These are phyloP conservation scores for Halichoerus grypus DNA, from an alignment of 2,113 vertebrate species.

Conservation along the genomic window DNA sequence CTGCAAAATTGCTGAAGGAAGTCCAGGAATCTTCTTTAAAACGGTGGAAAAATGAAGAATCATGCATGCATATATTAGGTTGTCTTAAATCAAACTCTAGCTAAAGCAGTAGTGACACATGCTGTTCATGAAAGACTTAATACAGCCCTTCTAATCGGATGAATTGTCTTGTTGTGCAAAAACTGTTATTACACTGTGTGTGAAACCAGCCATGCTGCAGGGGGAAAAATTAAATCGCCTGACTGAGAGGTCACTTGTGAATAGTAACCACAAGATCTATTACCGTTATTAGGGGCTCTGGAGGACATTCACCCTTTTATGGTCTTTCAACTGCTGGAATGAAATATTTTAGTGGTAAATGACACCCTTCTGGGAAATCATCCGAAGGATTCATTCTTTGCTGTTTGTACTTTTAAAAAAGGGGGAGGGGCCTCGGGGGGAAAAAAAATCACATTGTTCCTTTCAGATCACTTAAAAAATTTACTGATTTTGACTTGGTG, in stretches of 20 bases:
- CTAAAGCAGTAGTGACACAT: conserved; percentile 64
- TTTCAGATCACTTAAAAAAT: conserved; percentile 49
- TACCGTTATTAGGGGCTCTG: conserved; percentile 84
- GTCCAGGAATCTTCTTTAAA: conserved; percentile 65
- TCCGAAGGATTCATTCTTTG: conserved; percentile 72
- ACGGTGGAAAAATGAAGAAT: conserved; percentile 38
- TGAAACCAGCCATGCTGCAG: conserved; percentile 82
- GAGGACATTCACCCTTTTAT: conserved; percentile 83
- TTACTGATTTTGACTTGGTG: conserved; percentile 62
- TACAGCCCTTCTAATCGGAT: conserved; percentile 78
- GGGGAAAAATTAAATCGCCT: conserved; percentile 84
- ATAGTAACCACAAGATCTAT: conserved; percentile 84
- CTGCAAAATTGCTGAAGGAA: conserved; percentile 63
- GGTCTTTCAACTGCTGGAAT: conserved; percentile 83
- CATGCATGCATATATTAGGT: conserved; percentile 30
- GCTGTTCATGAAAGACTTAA: conserved; percentile 78
- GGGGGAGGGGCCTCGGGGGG: neutral
- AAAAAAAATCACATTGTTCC: neutral
- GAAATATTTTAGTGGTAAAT: conserved; percentile 84
- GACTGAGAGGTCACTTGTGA: conserved; percentile 84
- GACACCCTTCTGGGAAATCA: conserved; percentile 80
- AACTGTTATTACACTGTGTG: conserved; percentile 81
- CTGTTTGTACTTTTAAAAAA: conserved; percentile 19
- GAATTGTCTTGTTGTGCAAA: conserved; percentile 85
- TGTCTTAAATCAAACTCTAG: conserved; percentile 72